A percentile compares a stretch with the other conserved stretches of the same genome.
phyloP scores from a whole-genome alignment of 2,113 vertebrate genomes.

The Nyctibius bracteatus region DNA sequence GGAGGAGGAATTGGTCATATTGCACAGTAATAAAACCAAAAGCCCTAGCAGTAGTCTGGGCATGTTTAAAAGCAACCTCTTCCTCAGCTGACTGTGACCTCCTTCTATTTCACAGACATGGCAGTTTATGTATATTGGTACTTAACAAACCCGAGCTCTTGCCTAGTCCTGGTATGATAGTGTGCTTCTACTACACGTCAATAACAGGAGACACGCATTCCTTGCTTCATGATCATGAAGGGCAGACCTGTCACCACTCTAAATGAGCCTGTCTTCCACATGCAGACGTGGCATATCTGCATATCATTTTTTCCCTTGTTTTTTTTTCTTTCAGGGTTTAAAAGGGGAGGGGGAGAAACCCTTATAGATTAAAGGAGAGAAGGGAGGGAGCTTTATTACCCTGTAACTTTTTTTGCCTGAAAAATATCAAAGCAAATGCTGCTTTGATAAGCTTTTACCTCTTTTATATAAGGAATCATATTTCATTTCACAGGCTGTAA shows the following conservation, averaged over 20 bases:
- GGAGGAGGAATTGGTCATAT: not conserved
- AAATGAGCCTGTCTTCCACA: not conserved
- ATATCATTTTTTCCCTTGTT: not conserved
- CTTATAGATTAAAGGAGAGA: not conserved
- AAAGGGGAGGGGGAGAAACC: not conserved
- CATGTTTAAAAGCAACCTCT: not conserved
- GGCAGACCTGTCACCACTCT: not conserved
- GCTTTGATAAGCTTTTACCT: not conserved
- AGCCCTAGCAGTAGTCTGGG: not conserved
- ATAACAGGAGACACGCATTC: not conserved
- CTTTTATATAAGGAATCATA: not conserved
- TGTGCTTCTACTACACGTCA: accelerated
- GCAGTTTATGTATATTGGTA: not conserved
- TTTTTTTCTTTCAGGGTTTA: not conserved
- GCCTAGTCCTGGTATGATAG: not conserved
- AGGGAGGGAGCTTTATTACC: not conserved
- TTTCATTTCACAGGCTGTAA: not conserved
- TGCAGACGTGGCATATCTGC: not conserved
- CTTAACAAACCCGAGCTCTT: not conserved
- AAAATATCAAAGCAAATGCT: not conserved
- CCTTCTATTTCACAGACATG: not conserved
- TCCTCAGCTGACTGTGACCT: not conserved
- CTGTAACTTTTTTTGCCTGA: not conserved
- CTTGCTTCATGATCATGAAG: not conserved
- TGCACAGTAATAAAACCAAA: not conserved